Evolutionary conservation across 2,888 invertebrate genomes (phyloP).

Genomic region (Spicauda simplicius): DNA sequence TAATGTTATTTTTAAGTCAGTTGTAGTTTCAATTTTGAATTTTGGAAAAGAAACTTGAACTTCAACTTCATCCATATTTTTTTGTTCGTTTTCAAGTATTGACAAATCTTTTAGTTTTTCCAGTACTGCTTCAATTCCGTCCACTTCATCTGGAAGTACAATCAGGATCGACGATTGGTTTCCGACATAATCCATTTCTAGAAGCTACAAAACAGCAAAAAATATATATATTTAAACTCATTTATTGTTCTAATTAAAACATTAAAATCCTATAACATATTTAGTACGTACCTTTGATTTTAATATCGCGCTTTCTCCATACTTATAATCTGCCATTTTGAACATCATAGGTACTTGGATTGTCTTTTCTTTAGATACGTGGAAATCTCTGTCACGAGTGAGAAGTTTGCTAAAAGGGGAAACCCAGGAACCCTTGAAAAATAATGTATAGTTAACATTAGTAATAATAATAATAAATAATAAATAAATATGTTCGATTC

Average conservation of each 20-base stretch:
- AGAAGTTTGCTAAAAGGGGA: slow-evolving; percentile 82
- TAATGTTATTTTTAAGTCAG: slow-evolving; percentile 86
- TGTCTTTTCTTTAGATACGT: slow-evolving; percentile 77
- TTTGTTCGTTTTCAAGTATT: slow-evolving; percentile 67
- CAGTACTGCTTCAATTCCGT: slow-evolving; percentile 87
- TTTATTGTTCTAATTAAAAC: no score
- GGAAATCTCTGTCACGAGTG: slow-evolving; percentile 87
- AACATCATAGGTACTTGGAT: slow-evolving; percentile 89
- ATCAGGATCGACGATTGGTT: slow-evolving; percentile 88
- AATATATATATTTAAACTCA: not conserved
- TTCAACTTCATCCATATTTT: slow-evolving; percentile 69
- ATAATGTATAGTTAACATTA: not conserved
- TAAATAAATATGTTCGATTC: no score
- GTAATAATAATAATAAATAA: no score
- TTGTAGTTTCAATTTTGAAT: slow-evolving; percentile 90
- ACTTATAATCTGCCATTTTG: slow-evolving; percentile 72
- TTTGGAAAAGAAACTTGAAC: slow-evolving; percentile 89
- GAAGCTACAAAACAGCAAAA: slow-evolving; percentile 69
- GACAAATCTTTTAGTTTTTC: slow-evolving; percentile 81
- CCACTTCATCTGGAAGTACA: slow-evolving; percentile 88
- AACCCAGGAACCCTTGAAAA: slow-evolving; percentile 86
- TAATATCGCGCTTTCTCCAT: slow-evolving; percentile 61
- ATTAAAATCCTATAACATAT: no score
- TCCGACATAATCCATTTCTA: slow-evolving; percentile 90
- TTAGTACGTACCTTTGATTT: slow-evolving; percentile 60